These are phyloP conservation scores for Parazoanthus atlanticus DNA, from an alignment of 92 coral and sea anemone genomes.

Conservation along the genomic window DNA sequence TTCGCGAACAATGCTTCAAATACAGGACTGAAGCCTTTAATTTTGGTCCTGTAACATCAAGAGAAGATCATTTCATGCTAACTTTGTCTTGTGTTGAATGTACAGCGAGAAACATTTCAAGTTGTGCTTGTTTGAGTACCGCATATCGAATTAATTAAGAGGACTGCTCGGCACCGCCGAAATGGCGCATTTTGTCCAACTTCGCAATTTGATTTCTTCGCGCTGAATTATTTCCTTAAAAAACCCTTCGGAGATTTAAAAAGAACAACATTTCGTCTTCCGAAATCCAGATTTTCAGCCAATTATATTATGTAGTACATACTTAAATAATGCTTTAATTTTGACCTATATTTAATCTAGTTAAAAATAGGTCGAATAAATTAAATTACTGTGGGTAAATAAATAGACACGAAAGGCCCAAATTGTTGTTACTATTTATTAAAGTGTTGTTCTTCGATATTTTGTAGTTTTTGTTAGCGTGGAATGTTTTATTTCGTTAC, in stretches of 20 bases:
- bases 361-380: too few relatives aligned
- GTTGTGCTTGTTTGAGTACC: slow-evolving; percentile 7
- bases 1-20: slow-evolving; percentile 1
- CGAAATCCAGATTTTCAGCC: background rate
- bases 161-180: background rate
- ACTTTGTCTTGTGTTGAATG: too few relatives aligned
- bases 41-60: slow-evolving; percentile 4
- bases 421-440: too few relatives aligned
- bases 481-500: too few relatives aligned
- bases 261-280: slow-evolving; percentile 4
- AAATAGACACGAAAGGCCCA: too few relatives aligned
- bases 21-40: slow-evolving; percentile 4
- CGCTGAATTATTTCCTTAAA: background rate
- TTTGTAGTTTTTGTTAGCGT: too few relatives aligned
- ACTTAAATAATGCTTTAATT: too few relatives aligned
- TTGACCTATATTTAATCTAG: too few relatives aligned
- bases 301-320: too few relatives aligned
- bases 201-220: background rate
- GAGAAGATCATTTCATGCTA: background rate
- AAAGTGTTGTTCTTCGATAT: too few relatives aligned
- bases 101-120: background rate
- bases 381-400: too few relatives aligned
- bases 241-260: background rate
- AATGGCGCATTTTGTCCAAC: too few relatives aligned
- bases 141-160: background rate